Percentiles rank a stretch among this genome's conserved stretches.
These are phyloP conservation scores for Mesopsocus fuscifrons DNA, from an alignment of 2,888 invertebrate genomes.

Conservation along the genomic window DNA sequence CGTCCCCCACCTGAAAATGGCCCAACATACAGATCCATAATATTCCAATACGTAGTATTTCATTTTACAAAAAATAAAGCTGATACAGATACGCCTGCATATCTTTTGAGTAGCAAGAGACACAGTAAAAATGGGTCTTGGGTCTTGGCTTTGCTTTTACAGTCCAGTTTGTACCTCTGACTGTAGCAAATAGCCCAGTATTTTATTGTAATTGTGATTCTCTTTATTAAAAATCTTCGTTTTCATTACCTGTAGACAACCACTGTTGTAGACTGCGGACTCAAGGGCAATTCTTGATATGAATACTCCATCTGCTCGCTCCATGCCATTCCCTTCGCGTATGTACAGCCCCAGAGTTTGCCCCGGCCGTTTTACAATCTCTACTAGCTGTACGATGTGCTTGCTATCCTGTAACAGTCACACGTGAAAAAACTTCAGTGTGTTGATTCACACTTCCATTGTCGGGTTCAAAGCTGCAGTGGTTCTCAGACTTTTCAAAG, in stretches of 20 bases:
- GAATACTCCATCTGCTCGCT: constrained; percentile 90
- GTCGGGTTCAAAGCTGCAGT: too few species aligned
- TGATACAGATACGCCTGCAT: background rate
- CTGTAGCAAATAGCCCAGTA: too few species aligned
- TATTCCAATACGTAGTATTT: background rate
- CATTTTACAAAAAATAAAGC: constrained; percentile 2
- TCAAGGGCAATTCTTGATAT: constrained; percentile 92
- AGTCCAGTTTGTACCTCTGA: too few species aligned
- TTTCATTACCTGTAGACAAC: constrained; percentile 69
- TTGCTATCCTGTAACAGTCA: constrained; percentile 38
- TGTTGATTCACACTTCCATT: too few species aligned
- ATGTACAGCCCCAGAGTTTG: constrained; percentile 97
- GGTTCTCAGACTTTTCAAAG: too few species aligned
- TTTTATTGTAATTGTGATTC: too few species aligned
- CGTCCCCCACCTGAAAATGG: constrained; percentile 67
- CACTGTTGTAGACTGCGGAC: constrained; percentile 92
- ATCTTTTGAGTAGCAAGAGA: background rate
- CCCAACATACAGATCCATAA: constrained; percentile 10
- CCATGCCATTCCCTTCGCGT: constrained; percentile 95
- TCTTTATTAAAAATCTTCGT: too few species aligned
- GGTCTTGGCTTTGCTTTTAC: too few species aligned
- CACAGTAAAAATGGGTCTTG: too few species aligned
- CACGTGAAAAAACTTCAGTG: constrained; percentile 7
- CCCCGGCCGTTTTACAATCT: constrained; percentile 96
- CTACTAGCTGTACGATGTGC: constrained; percentile 76